Evolutionary conservation across 37 sponge, comb jelly and placozoan genomes (phyloP), one percentile per base, ranked within the genome.

Genomic region (Cliona cf. orientalis): DNA sequence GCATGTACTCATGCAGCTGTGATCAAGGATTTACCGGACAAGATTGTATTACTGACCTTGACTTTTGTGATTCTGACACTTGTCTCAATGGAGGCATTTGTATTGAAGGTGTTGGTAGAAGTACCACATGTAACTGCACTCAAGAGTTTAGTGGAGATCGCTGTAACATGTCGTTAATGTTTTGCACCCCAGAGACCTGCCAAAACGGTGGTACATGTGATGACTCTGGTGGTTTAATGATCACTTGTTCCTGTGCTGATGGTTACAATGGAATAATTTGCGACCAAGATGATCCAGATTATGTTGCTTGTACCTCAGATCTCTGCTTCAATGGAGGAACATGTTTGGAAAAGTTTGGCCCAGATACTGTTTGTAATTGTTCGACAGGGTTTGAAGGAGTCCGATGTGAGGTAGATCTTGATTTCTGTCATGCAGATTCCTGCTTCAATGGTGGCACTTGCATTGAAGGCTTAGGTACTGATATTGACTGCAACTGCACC

Each of bases 1-100:
- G 9, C 25, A 23, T 23, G 2, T 74, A 46, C 34, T 41, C 35
- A 29, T 90, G 90, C 56, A 58, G 43, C 5, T 90, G 90, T 79
- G 43, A 37, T 22, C 61, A 42, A 57, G 78, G 71, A 39, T 85
- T 59, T 60, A 58, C 39, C 57, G 70, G 71, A 57, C 34, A 44
- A 39, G 37, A 14, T 55, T 85, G 86, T 40, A 33, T 12, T 7
- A 25, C 29, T 14, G 58, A 69, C 6, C 22, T 68, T 3, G 25
- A 2, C 1, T 28, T 55, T 36, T 69, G 85, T 42, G n/a, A 53
- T 36, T 19, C 42, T 23, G 58, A 66, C 22, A 55, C 76, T 6
- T 87, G 87, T 74, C 29, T 66, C 19, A 87, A 87, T 87, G 81
- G 81, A 58, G 87, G 87, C 3, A 78, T 74, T 11, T 88, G 88